Evolutionary conservation across 2,797 vertebrate genomes (phyloP).

Genomic region (Pteronotus mesoamericanus): DNA sequence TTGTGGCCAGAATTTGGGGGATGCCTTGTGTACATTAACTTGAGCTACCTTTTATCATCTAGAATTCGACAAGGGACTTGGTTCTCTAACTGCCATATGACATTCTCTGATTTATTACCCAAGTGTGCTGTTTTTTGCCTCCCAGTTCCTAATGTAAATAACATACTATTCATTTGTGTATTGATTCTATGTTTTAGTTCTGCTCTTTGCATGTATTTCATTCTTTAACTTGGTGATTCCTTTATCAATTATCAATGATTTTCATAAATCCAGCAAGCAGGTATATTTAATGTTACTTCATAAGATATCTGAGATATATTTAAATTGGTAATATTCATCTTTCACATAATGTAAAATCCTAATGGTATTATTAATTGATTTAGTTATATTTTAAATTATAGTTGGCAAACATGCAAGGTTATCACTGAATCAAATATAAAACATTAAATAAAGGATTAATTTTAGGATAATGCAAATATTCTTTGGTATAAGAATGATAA

Average conservation of each 20-base stretch:
- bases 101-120: background rate
- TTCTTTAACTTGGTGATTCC: background rate
- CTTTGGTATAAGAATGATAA: background rate
- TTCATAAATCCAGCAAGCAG: background rate
- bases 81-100: background rate
- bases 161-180: background rate
- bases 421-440: background rate
- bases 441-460: background rate
- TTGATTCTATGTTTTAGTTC: background rate
- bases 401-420: background rate
- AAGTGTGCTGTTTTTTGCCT: background rate
- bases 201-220: background rate
- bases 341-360: background rate
- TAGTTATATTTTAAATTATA: background rate
- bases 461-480: background rate
- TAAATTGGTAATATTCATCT: background rate
- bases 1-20: background rate
- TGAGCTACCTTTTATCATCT: background rate
- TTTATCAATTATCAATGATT: background rate
- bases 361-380: background rate
- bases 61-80: background rate
- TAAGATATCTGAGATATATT: background rate
- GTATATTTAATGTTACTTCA: background rate
- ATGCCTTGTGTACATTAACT: background rate
- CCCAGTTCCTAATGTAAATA: background rate